phyloP scores from a whole-genome alignment of 2,888 invertebrate genomes.

The Hemaris fuciformis region DNA sequence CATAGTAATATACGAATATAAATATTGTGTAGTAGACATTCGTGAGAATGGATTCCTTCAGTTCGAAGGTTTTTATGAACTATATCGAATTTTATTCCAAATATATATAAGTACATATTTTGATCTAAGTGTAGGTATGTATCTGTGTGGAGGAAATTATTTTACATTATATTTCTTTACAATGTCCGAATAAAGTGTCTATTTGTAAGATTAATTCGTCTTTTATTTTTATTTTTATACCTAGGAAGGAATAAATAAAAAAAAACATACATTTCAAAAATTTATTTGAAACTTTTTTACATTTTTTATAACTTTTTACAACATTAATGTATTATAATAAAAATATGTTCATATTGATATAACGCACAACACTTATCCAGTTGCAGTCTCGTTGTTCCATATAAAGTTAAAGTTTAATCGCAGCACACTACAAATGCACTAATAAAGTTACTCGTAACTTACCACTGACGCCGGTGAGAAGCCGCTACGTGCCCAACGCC shows the following conservation, averaged over 20 bases:
- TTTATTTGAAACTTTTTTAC: constrained; percentile 32
- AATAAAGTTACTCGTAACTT: constrained; percentile 69
- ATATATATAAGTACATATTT: constrained; percentile 70
- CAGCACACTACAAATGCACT: constrained; percentile 64
- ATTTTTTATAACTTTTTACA: constrained; percentile 30
- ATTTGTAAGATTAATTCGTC: constrained; percentile 56
- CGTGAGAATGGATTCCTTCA: constrained; percentile 44
- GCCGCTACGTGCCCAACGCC: constrained; percentile 32
- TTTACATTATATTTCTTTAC: constrained; percentile 76
- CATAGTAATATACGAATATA: constrained; percentile 30
- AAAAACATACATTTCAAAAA: constrained; percentile 11
- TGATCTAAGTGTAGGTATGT: constrained; percentile 73
- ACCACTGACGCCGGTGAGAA: constrained; percentile 47
- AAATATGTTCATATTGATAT: constrained; percentile 21
- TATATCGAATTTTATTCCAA: constrained; percentile 73
- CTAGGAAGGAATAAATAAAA: not conserved
- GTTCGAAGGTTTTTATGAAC: constrained; percentile 54
- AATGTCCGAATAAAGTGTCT: constrained; percentile 77
- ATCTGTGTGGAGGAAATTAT: constrained; percentile 63
- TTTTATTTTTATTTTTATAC: constrained; percentile 36
- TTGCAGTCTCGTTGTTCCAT: constrained; percentile 34
- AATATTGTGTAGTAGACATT: constrained; percentile 42
- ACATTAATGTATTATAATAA: constrained; percentile 17
- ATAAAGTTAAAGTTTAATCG: constrained; percentile 22
- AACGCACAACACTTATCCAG: constrained; percentile 39